Evolutionary conservation across 2,797 vertebrate species (phyloP), one percentile per base, ranked within the genome.

Genomic region (Gymnoscopelus braueri): DNA sequence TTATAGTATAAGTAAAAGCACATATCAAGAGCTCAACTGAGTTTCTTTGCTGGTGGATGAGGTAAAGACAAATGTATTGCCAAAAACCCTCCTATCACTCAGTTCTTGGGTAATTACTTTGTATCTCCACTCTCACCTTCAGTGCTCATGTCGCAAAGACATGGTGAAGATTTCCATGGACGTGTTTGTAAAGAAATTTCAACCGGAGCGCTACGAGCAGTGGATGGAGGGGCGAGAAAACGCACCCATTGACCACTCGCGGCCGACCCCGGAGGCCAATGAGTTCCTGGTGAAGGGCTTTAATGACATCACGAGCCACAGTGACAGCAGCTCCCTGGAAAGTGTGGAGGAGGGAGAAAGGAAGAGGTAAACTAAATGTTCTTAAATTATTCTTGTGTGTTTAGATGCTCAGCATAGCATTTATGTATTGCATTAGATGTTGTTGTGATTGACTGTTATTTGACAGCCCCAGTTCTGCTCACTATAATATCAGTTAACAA

Each of bases 111-210:
- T 9, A 5, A 2, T 49, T 65, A 5, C 32, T n/a, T 14, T 11
- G 3, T 8, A 47, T 48, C 15, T 19, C 35, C 44, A 60, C 44
- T n/a, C 13, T 32, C n/a, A 50, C 26, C 29, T 84, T 61, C 73
- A 99, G 98, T 99, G 98, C 75, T 97, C 97, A 0, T 99, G 98
- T 80, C 93, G 97, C 60, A 99, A 98, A 87, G 98, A 99, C 83
- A 99, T 99, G 98, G 98, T 99, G 78, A 99, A 98, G 92, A 99
- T 99, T 75, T 98, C 97, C 68, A 99, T 99, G 98, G 97, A 97
- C 19, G 96, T 99, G 23, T 99, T 99, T 88, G 98, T 99, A 71
- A 96, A 89, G 87, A 97, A 97, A 81, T 98, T 94, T 85, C 98
- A 99, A 85, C 97, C 98, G 0, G 96, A 98, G 60, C 96, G 96